Percentiles rank a stretch among this genome's conserved stretches.
phyloP scores from a whole-genome alignment of 2,888 invertebrate species.

The Nudaria mundana region DNA sequence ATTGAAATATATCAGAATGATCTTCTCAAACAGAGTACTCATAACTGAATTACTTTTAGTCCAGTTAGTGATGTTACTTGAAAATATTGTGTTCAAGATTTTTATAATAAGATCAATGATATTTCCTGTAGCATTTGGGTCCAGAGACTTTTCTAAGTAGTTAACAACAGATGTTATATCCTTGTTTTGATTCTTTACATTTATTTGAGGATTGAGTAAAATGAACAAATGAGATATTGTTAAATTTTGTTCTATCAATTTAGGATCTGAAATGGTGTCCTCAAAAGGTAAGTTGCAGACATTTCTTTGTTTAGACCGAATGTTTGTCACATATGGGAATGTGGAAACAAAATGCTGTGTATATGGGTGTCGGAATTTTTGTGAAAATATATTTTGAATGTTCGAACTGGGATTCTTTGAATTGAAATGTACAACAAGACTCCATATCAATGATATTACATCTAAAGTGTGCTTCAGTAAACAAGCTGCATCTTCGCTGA shows the following conservation, averaged over 20 bases:
- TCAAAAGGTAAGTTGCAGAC: conserved; percentile 39
- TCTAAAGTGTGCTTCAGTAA: conserved; percentile 83
- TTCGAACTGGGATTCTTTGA: conserved; percentile 57
- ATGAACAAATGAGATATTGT: conserved; percentile 72
- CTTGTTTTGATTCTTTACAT: conserved; percentile 54
- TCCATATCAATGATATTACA: conserved; percentile 83
- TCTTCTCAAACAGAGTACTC: conserved; percentile 59
- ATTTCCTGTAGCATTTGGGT: conserved; percentile 43
- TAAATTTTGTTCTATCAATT: conserved; percentile 59
- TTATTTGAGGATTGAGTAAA: conserved; percentile 63
- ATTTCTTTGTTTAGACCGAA: conserved; percentile 51
- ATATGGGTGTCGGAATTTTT: conserved; percentile 77
- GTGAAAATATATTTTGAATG: conserved; percentile 73
- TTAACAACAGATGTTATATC: conserved; percentile 63
- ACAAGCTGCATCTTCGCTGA: conserved; percentile 83
- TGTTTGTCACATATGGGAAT: conserved; percentile 81
- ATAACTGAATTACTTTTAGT: conserved; percentile 53
- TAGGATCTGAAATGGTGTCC: conserved; percentile 59
- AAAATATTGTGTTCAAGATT: conserved; percentile 59
- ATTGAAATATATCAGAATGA: conserved; percentile 62
- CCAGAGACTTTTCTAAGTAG: conserved; percentile 76
- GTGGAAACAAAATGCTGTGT: conserved; percentile 77
- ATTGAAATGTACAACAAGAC: conserved; percentile 55
- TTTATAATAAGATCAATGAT: conserved; percentile 51
- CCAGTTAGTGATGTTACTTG: conserved; percentile 59